Evolutionary conservation across 2,888 invertebrate genomes (phyloP).

Genomic region (Synergus itoensis): DNA sequence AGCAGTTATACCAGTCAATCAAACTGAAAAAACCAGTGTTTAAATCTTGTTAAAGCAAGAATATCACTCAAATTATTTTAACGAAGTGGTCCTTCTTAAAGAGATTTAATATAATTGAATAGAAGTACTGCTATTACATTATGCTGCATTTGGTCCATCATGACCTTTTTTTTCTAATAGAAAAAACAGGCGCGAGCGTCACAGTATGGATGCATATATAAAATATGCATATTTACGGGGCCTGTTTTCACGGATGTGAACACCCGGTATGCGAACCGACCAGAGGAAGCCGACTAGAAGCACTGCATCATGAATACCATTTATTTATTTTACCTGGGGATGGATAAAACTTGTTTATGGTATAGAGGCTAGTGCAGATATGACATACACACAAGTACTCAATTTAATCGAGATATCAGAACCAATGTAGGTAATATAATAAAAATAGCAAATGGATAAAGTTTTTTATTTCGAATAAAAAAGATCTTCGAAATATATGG

Average conservation of each 20-base stretch:
- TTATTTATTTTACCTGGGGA: slow-evolving; percentile 74
- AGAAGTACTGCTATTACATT: background rate
- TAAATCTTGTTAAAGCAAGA: background rate
- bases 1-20: background rate
- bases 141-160: slow-evolving; percentile 9
- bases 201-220: slow-evolving; percentile 70
- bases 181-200: slow-evolving; percentile 48
- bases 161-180: slow-evolving; percentile 2
- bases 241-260: slow-evolving; percentile 77
- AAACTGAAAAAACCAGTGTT: background rate
- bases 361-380: slow-evolving; percentile 42
- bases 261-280: slow-evolving; percentile 72
- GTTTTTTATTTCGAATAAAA: too few species aligned
- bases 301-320: slow-evolving; percentile 68
- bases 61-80: background rate
- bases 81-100: background rate
- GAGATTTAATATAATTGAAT: background rate
- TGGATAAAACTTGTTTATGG: slow-evolving; percentile 74
- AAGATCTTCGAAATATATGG: too few species aligned
- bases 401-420: background rate
- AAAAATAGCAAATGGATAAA: background rate
- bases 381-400: slow-evolving; percentile 39
- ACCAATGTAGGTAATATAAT: background rate
- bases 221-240: slow-evolving; percentile 74
- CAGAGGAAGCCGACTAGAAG: slow-evolving; percentile 67